Conservation (phyloP, 2,797 vertebrate species). For the Anguilla pacifica region DNA sequence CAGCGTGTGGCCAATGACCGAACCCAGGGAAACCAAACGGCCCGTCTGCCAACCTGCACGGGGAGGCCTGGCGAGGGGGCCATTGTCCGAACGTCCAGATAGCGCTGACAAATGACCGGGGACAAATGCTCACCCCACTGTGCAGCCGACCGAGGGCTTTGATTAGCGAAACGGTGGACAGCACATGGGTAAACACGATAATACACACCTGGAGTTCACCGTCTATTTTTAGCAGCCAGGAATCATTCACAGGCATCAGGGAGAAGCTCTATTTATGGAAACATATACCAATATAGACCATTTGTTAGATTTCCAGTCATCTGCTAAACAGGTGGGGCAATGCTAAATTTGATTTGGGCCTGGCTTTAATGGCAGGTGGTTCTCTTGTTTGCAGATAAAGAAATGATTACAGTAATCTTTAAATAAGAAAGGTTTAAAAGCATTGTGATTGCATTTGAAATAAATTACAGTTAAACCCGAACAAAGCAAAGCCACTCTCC, state of each 20-base stretch:
- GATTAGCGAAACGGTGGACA: conserved; percentile 7
- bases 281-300: conserved; percentile 53
- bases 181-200: conserved; percentile 25
- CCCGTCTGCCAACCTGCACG: conserved; percentile 26
- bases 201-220: conserved; percentile 21
- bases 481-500: background rate
- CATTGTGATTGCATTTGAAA: conserved; percentile 8
- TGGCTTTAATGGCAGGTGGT: conserved; percentile 7
- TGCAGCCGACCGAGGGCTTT: conserved; percentile 7
- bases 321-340: conserved; percentile 22
- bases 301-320: conserved; percentile 40
- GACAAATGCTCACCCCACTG: background rate
- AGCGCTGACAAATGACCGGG: conserved; percentile 27
- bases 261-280: conserved; percentile 63
- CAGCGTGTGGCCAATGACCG: conserved; percentile 17
- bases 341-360: conserved; percentile 29
- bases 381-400: conserved; percentile 25
- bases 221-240: conserved; percentile 36
- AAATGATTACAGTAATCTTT: conserved; percentile 12
- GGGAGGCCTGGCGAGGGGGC: background rate
- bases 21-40: conserved; percentile 22
- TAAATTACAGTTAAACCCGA: background rate
- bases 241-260: conserved; percentile 59
- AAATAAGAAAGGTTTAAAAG: conserved; percentile 4
- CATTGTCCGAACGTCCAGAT: conserved; percentile 17